These are phyloP conservation scores for Seriola aureovittata DNA, from an alignment of 2,113 vertebrate species.

Conservation along the genomic window DNA sequence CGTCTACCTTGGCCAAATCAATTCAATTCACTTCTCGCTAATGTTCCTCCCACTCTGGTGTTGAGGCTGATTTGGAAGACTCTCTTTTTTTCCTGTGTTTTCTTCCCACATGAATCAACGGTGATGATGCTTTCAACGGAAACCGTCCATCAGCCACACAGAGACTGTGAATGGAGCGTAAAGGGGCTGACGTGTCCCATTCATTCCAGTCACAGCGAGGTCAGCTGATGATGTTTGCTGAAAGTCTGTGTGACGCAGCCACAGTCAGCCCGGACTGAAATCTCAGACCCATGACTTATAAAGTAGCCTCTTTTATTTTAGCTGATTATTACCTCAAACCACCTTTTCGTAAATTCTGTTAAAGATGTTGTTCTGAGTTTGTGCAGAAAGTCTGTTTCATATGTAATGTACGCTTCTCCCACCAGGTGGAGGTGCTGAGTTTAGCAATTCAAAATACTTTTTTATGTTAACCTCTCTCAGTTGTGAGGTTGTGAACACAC, in stretches of 20 bases:
- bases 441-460: neutral
- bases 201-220: slow-evolving; percentile 60
- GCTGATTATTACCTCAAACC: neutral
- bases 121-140: slow-evolving; percentile 41
- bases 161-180: slow-evolving; percentile 36
- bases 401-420: slow-evolving; percentile 17
- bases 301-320: neutral
- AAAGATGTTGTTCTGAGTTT: neutral
- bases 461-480: neutral
- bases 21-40: slow-evolving; percentile 12
- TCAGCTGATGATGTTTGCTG: slow-evolving; percentile 68
- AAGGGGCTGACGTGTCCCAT: slow-evolving; percentile 48
- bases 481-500: neutral
- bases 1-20: neutral
- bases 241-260: slow-evolving; percentile 32
- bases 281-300: slow-evolving; percentile 18
- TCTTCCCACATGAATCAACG: slow-evolving; percentile 40
- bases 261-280: slow-evolving; percentile 1
- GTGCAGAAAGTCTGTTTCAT: neutral
- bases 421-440: slow-evolving; percentile 58
- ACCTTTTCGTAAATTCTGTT: neutral
- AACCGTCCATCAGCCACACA: slow-evolving; percentile 41
- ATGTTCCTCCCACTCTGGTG: slow-evolving; percentile 10
- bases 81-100: slow-evolving; percentile 46
- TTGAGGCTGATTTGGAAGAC: slow-evolving; percentile 31